Evolutionary conservation across 2,888 invertebrate genomes (phyloP).

Genomic region (Drosophila neonasuta): DNA sequence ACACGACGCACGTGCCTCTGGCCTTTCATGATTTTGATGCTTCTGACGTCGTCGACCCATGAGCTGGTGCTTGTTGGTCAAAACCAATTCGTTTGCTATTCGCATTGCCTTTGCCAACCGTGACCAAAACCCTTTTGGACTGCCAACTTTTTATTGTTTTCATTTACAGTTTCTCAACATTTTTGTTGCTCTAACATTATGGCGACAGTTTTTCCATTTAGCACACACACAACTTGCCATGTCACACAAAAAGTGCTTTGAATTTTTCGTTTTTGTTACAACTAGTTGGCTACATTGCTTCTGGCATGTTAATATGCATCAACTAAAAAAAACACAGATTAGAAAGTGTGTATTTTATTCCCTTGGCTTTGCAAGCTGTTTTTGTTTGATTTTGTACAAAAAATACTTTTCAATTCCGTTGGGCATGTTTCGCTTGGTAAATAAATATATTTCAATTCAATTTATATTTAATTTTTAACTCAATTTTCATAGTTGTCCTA

Average conservation of each 20-base stretch:
- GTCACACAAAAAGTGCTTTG: conserved; percentile 4
- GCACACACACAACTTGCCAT: not conserved
- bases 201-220: conserved; percentile 15
- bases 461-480: too few relatives aligned
- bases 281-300: conserved; percentile 5
- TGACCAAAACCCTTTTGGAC: not conserved
- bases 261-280: not conserved
- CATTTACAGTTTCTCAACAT: not conserved
- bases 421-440: too few relatives aligned
- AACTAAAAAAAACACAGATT: not conserved
- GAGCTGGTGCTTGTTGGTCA: conserved; percentile 11
- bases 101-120: not conserved
- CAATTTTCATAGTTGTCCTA: too few relatives aligned
- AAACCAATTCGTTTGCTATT: conserved; percentile 21
- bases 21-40: conserved; percentile 5
- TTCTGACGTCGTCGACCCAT: not conserved
- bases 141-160: conserved; percentile 14
- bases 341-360: not conserved
- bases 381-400: too few relatives aligned
- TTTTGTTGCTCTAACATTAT: conserved; percentile 2
- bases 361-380: not conserved
- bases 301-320: not conserved
- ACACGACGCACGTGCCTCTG: conserved; percentile 41
- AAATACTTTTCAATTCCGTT: too few relatives aligned
- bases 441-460: too few relatives aligned